phyloP scores from a whole-genome alignment of 2,113 vertebrate species.

The Holacanthus passer region DNA sequence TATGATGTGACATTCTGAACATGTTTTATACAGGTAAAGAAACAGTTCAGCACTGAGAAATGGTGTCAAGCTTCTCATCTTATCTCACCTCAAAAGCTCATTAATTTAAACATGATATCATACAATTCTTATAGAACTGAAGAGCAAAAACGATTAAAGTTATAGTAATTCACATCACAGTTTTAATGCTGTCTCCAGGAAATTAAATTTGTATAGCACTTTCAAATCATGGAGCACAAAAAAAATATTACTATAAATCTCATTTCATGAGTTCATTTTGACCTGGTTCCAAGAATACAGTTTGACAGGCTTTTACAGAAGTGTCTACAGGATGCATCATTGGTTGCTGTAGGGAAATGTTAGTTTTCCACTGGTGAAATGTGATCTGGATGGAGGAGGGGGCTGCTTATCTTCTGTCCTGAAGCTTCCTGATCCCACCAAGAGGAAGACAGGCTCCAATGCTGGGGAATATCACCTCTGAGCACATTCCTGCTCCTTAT shows the following conservation, averaged over 20 bases:
- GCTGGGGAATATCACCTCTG: slow-evolving; percentile 49
- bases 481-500: slow-evolving; percentile 39
- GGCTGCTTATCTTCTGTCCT: slow-evolving; percentile 64
- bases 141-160: too few relatives aligned
- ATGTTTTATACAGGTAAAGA: too few relatives aligned
- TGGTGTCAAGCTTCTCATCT: too few relatives aligned
- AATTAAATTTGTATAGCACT: too few relatives aligned
- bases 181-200: too few relatives aligned
- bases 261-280: background rate
- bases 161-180: too few relatives aligned
- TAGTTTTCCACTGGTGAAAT: slow-evolving; percentile 47
- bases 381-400: slow-evolving; percentile 40
- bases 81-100: too few relatives aligned
- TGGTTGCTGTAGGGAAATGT: background rate
- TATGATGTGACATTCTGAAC: too few relatives aligned
- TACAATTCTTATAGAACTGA: too few relatives aligned
- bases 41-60: too few relatives aligned
- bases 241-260: background rate
- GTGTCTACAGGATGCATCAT: slow-evolving; percentile 5
- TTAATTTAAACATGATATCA: too few relatives aligned
- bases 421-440: slow-evolving; percentile 57
- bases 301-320: background rate
- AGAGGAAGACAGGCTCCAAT: slow-evolving; percentile 48
- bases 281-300: background rate
- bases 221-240: background rate